Evolutionary conservation across 2,797 vertebrate genomes (phyloP), one percentile per base, ranked within the genome.

Genomic region (Heteromormyrus szaboi): DNA sequence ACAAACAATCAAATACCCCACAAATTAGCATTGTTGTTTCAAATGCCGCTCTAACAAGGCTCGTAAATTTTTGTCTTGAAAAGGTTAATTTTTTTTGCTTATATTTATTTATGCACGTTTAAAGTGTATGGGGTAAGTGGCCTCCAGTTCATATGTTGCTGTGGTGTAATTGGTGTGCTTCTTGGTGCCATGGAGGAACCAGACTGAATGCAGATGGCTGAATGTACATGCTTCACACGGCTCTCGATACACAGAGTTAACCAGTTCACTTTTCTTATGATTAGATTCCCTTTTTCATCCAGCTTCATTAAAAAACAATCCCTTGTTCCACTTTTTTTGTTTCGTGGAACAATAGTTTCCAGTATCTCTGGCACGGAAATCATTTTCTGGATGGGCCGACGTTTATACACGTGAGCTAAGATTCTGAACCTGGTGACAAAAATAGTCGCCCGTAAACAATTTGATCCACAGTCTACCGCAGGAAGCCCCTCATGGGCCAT

Each of bases 401-500:
- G 8, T 54, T 29, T 86, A 54, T 25, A 50, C 81, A 12, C 9
- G 51, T 62, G 22, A 22, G 29, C 19, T 14, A 50, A 48, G 37
- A 81, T 59, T 53, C 5, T 68, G 50, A 51, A 59, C 72, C 8
- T 50, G 17, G 50, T 93, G 94, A 95, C 95, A 95, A 95, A 96
- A 96, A 96, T 95, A 96, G 91, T 83, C 84, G 79, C 79, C 46
- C 41, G 92, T 95, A 95, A 96, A 96, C 94, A 95, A 93, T 96
- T 94, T 95, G 95, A 96, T 95, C 95, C 93, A 95, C 95, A 95
- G 93, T 92, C 91, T 93, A 37, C 92, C 94, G 93, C 93, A 95
- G 95, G 96, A 95, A 96, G 94, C 93, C 92, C 93, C 93, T 88
- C 92, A 93, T 91, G 93, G 92, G 93, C 33, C 94, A 87, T 50